A percentile compares a stretch with the other conserved stretches of the same genome.
phyloP scores from a whole-genome alignment of 2,113 vertebrate genomes.

The Pedetes capensis region DNA sequence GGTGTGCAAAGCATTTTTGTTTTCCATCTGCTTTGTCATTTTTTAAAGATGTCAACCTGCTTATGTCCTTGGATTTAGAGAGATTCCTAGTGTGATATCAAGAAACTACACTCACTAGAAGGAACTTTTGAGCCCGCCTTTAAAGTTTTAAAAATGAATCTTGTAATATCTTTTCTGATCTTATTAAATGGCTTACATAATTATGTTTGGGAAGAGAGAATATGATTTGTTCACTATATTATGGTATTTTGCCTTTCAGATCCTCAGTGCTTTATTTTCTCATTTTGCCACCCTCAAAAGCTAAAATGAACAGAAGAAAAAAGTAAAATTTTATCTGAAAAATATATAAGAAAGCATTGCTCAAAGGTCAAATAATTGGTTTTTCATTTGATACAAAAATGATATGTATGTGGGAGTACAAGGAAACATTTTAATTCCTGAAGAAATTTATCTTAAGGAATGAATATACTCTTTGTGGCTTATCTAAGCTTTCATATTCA shows the following conservation, averaged over 20 bases:
- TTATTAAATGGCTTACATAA: neutral
- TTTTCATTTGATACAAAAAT: neutral
- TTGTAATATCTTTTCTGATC: slow-evolving; percentile 11
- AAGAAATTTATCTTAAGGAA: neutral
- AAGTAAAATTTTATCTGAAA: slow-evolving; percentile 4
- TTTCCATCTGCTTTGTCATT: slow-evolving; percentile 18
- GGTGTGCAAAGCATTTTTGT: slow-evolving; percentile 25
- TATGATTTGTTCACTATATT: neutral
- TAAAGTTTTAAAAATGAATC: slow-evolving; percentile 6
- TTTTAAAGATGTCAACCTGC: slow-evolving; percentile 23
- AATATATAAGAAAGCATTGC: neutral
- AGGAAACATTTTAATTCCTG: neutral
- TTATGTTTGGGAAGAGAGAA: slow-evolving; percentile 24
- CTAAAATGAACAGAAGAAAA: slow-evolving; percentile 18
- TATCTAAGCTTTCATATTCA: neutral
- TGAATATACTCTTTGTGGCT: neutral
- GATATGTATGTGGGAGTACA: neutral
- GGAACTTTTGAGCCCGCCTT: neutral
- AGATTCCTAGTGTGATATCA: neutral
- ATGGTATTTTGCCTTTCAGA: slow-evolving; percentile 40
- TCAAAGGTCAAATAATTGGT: neutral
- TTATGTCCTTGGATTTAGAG: slow-evolving; percentile 31
- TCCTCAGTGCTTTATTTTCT: slow-evolving; percentile 8
- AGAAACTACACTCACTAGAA: neutral
- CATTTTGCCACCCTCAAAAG: slow-evolving; percentile 6